Evolutionary conservation across 2,888 invertebrate species (phyloP), one percentile per base, ranked within the genome.

Genomic region (Andrena fulva): DNA sequence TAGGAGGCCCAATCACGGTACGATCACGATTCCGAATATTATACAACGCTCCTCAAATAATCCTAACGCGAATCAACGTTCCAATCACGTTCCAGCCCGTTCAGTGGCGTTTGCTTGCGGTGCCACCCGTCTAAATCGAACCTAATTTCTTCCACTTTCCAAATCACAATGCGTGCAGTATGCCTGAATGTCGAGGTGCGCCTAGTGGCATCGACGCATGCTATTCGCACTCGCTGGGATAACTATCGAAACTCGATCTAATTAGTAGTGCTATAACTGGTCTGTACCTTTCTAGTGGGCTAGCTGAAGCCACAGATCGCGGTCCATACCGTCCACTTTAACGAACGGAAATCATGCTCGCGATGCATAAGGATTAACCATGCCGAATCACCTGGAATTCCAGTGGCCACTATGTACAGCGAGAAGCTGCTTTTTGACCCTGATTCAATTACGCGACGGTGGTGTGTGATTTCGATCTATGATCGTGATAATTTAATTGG

Each of bases 41-140:
- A 80, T 80, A 67, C 78, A 62, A 71, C 48, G 52, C 54, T 60
- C 48, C 66, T 54, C 80, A 80, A 78, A 80, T 60, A 67, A 66
- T 54, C 66, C 79, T 33, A 66, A 77, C 60, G 20, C 60, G 35
- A 77, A 79, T 77, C 59, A 33, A 60, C 24, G 63, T 77, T 63
- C 70, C 70, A 70, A 80, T 80, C 79, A 66, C 66, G 79, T 80
- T 35, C 63, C 10, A 7, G 16, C 77, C 16, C 56, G 68, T 48
- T 68, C 67, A 77, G 63, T 48, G 16, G 33, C 48, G 48, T 35
- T 77, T 63, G 27, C 33, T 12, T n/a, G 48, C 54, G 12, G 33
- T 10, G 60, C 35, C 33, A 20, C 8, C 35, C 2, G 7, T 64
- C 56, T 31, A 71, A 78, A 80, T 80, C 52, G 33, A 52, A 70